Conservation (phyloP, 2,113 vertebrate genomes). For the Panurus biarmicus region DNA sequence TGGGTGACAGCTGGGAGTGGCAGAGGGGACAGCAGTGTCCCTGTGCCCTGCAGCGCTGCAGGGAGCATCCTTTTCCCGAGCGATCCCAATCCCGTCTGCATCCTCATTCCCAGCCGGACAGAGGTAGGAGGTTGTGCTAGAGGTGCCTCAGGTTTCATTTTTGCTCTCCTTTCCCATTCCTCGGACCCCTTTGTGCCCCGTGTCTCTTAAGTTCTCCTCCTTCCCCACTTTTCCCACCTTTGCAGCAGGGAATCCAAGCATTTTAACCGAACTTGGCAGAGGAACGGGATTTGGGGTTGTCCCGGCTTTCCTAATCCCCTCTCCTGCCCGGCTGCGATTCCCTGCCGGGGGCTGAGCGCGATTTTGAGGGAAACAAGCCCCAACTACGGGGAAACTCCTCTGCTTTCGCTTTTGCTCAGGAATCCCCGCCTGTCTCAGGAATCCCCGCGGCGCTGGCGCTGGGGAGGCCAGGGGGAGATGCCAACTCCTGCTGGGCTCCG, state of each 20-base stretch:
- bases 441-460: not conserved
- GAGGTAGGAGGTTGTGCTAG: not conserved
- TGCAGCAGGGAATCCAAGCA: rapidly evolving
- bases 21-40: not conserved
- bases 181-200: rapidly evolving
- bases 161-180: not conserved
- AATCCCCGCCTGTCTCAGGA: not conserved
- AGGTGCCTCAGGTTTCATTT: not conserved
- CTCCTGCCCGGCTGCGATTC: not conserved
- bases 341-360: rapidly evolving
- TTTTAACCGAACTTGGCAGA: not conserved
- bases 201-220: not conserved
- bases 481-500: not conserved
- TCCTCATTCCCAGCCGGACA: not conserved
- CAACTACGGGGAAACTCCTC: not conserved
- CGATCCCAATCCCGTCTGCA: rapidly evolving
- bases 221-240: not conserved
- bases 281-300: rapidly evolving
- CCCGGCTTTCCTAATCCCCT: not conserved
- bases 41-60: not conserved
- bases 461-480: not conserved
- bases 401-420: not conserved
- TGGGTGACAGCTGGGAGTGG: not conserved
- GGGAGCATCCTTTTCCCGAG: rapidly evolving
- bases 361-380: not conserved